These are phyloP conservation scores for Steinernema carpocapsae DNA, from an alignment of 2,888 invertebrate species.

Conservation along the genomic window DNA sequence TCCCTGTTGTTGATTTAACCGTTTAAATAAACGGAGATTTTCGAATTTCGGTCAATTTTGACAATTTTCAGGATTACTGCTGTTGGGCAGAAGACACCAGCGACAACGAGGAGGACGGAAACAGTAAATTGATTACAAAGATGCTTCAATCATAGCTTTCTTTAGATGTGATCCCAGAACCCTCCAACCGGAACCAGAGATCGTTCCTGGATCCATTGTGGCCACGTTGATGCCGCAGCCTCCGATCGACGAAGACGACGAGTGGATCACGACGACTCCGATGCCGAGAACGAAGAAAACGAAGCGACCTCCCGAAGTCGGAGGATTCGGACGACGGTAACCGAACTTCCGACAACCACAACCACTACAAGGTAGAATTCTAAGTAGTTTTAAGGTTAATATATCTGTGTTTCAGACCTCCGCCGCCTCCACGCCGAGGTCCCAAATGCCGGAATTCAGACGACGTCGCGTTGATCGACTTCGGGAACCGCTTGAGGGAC, in stretches of 20 bases:
- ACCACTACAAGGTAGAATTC: constrained; percentile 32
- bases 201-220: not conserved
- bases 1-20: not conserved
- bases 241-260: constrained; percentile 33
- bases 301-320: constrained; percentile 35
- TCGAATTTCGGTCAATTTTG: not conserved
- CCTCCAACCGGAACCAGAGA: not conserved
- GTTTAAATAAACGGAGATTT: not conserved
- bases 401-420: constrained; percentile 42
- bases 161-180: not conserved
- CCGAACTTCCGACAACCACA: constrained; percentile 30
- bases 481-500: constrained; percentile 56
- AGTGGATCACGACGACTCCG: constrained; percentile 18
- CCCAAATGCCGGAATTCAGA: constrained; percentile 55
- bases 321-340: constrained; percentile 12
- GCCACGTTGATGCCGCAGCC: not conserved
- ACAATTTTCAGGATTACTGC: constrained; percentile 50
- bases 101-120: constrained; percentile 8
- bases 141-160: not conserved
- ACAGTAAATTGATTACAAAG: not conserved
- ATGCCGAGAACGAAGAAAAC: constrained; percentile 39
- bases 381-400: constrained; percentile 26
- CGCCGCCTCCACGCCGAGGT: constrained; percentile 44
- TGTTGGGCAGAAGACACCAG: constrained; percentile 51
- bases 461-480: constrained; percentile 53